Evolutionary conservation across 1,140 invertebrate species (phyloP), one percentile per base, ranked within the genome.

Genomic region (Heliconius nattereri): DNA sequence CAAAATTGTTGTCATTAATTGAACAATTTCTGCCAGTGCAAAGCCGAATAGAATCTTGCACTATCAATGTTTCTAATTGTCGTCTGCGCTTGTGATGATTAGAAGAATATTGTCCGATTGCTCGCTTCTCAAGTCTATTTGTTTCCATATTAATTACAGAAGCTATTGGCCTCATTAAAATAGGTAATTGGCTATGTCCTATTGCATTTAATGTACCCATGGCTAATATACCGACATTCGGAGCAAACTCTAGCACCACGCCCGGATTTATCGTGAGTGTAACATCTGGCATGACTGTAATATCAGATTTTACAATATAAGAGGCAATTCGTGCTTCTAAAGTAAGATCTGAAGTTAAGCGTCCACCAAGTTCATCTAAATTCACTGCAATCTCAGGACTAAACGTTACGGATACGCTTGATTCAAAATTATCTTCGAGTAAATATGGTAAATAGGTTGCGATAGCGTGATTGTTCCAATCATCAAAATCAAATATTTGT

Each of bases 401-500:
- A 85, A 96, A 97, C 0, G 96, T 95, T 1, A 96, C 95, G 0
- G 97, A 98, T n/a, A 97, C 94, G 79, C 97, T 97, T 0, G 96
- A 96, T 81, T 97, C 96, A 84, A 98, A 96, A 72, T 95, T 95
- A 85, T 98, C 96, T 88, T 96, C 96, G 57, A 96, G 95, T 57
- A 99, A 95, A 92, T 97, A 99, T 0, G 99, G 99, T 78, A 96
- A 95, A 92, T 97, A 99, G 26, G 97, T 95, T 0, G 98, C 98
- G 54, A 99, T 96, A 0, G 98, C 98, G 91, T 98, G 99, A 94
- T 98, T 98, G 90, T 99, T 99, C 99, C 99, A 99, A 89, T 99
- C 99, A 92, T 99, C 98, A 95, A 99, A 99, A 95, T 99, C 99
- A 92, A 99, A 99, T 84, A 99, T 99, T 89, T 97, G 96, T 72